These are phyloP conservation scores for Botrylloides violaceus DNA, from an alignment of 23 tunicate species.

Conservation along the genomic window DNA sequence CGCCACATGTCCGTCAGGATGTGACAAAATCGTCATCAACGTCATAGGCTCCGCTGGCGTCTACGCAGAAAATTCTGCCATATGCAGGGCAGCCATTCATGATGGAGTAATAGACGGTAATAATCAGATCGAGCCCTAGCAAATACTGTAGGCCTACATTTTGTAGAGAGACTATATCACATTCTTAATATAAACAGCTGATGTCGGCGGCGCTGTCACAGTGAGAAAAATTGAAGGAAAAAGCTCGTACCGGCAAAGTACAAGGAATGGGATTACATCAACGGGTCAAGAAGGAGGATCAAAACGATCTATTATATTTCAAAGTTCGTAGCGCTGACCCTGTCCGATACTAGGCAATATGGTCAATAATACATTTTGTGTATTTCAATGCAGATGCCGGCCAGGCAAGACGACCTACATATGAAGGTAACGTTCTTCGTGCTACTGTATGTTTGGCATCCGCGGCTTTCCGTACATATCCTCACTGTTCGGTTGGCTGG, in stretches of 20 bases:
- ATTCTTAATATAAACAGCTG: neutral
- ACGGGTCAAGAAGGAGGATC: slow-evolving; percentile 3
- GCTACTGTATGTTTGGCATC: neutral
- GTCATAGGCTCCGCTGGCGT: slow-evolving; percentile 35
- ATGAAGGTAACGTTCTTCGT: too few species aligned
- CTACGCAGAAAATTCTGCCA: slow-evolving; percentile 27
- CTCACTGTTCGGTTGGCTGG: too few species aligned
- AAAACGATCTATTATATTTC: slow-evolving; percentile 32
- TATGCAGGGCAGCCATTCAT: slow-evolving; percentile 57
- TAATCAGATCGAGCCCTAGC: too few species aligned
- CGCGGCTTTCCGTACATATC: too few species aligned
- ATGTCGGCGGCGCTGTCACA: slow-evolving; percentile 33
- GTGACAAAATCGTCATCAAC: slow-evolving; percentile 21
- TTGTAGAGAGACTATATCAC: neutral
- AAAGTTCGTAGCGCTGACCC: slow-evolving; percentile 22
- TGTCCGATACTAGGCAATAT: neutral
- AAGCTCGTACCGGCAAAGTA: slow-evolving; percentile 14
- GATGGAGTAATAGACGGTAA: slow-evolving; percentile 41
- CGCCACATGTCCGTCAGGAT: slow-evolving; percentile 43
- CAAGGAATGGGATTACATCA: slow-evolving; percentile 18
- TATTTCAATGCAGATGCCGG: slow-evolving; percentile 22
- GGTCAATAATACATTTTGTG: neutral
- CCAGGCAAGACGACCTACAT: slow-evolving; percentile 11
- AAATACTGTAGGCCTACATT: neutral
- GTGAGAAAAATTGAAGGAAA: slow-evolving; percentile 32